Base-by-base conservation (phyloP, 2,797 vertebrate species). In the Microctenopoma lineatum region DNA sequence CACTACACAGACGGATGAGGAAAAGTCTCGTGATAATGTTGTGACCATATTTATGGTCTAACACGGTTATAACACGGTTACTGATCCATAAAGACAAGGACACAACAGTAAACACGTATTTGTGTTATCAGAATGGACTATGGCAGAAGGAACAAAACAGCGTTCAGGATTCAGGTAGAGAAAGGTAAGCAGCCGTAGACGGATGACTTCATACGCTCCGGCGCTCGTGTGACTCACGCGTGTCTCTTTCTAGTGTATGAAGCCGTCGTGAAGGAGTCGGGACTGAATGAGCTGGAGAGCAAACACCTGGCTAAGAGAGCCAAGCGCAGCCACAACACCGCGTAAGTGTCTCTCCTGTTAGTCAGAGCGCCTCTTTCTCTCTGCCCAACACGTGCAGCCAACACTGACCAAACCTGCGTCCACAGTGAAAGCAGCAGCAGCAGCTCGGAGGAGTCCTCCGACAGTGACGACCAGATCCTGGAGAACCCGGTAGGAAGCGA, bases 111-210 rank as follows among this genome's bases (percentile, higher is more conserved):
- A 63, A 29, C 4, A 42, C 14, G 4, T 5, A 11, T 0, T 71
- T 63, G 14, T 63, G 5, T 89, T 84, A 87, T 53, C 75, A 99
- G 97, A 71, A 52, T 93, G 70, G 97, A 99, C 12, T 99, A 99
- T 45, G 97, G 98, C 47, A 87, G 98, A 80, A 95, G 96, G 85
- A 98, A 98, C 91, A 96, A 90, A 93, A 96, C 92, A 2, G 98
- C 97, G 36, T 99, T 99, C 81, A 94, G 95, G 90, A 97, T 99
- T 86, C 97, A 98, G 73, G 96, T 99, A 44, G 96, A 96, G 79
- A 98, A 95, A 95, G 95, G 97, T 98, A 80, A 76, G 81, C 84
- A 10, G 18, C 3, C 8, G n/a, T 13, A 10, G 2, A 5, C 15
- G 3, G 2, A 25, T 44, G 4, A 0, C 0, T 50, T 18, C 21